These are phyloP conservation scores for Eulemur albifrons DNA, from an alignment of 2,797 vertebrate species.

Conservation along the genomic window DNA sequence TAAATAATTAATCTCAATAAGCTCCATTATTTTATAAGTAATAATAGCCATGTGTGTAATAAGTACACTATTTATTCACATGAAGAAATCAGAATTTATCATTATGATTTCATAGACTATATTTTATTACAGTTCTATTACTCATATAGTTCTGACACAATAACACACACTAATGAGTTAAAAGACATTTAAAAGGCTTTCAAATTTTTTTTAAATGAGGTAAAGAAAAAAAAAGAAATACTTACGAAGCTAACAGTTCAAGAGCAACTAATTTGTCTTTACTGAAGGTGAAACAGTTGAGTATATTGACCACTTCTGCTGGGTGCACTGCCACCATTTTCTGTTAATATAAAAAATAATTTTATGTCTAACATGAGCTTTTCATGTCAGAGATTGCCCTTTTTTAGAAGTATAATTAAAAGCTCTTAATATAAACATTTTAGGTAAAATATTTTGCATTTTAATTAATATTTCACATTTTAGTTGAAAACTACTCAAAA, in stretches of 20 bases:
- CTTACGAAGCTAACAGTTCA: conserved; percentile 97
- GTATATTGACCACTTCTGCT: conserved; percentile 96
- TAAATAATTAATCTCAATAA: not conserved
- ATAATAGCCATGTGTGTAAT: not conserved
- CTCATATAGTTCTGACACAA: not conserved
- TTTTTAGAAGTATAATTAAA: not conserved
- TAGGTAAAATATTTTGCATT: not conserved
- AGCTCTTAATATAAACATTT: not conserved
- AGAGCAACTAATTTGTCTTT: conserved; percentile 96
- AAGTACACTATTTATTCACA: not conserved
- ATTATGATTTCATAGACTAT: not conserved
- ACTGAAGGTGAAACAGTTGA: conserved; percentile 98
- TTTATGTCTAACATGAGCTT: conserved; percentile 1
- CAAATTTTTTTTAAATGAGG: not conserved
- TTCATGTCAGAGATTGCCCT: not conserved
- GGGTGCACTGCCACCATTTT: conserved; percentile 99
- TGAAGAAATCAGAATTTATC: not conserved
- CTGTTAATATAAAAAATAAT: conserved; percentile 82
- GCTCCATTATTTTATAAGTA: not conserved
- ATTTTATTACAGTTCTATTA: not conserved
- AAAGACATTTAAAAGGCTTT: not conserved
- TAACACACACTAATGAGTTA: not conserved
- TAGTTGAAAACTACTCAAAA: not conserved
- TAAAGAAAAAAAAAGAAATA: conserved; percentile 71
- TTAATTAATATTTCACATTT: not conserved